Conservation (phyloP, 2,797 vertebrate species). For the Hozukius guyotensis region DNA sequence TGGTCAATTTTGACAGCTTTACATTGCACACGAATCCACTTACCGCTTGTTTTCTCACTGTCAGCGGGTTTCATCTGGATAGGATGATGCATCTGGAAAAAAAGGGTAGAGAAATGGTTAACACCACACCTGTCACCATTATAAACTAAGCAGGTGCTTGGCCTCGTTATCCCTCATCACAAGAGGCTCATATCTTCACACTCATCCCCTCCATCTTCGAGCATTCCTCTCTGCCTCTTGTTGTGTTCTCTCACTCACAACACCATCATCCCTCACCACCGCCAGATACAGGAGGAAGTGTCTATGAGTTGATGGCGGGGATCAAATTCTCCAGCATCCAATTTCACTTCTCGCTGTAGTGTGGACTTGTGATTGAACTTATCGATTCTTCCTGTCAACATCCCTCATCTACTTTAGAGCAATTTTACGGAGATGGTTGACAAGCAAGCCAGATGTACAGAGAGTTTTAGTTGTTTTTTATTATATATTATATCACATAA, state of each 20-base stretch:
- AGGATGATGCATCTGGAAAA: conserved; percentile 83
- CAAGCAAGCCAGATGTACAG: background rate
- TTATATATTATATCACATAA: background rate
- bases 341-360: conserved; percentile 48
- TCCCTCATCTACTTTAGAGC: conserved; percentile 31
- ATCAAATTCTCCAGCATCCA: conserved; percentile 60
- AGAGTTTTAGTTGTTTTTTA: background rate
- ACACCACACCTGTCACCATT: background rate
- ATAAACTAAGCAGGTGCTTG: conserved; percentile 13
- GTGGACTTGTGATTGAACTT: conserved; percentile 44
- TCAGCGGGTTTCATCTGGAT: conserved; percentile 87
- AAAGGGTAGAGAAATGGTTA: conserved; percentile 7
- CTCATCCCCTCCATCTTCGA: conserved; percentile 5
- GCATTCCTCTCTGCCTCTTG: conserved; percentile 10
- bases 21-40: conserved; percentile 49
- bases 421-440: conserved; percentile 13
- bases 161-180: conserved; percentile 14
- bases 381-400: conserved; percentile 52
- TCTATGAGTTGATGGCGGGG: conserved; percentile 36
- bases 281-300: conserved; percentile 24
- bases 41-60: conserved; percentile 85
- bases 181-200: conserved; percentile 18
- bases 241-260: conserved; percentile 37
- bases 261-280: conserved; percentile 37
- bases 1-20: background rate